Base-by-base conservation (phyloP, 2,888 invertebrate genomes). In the Scaptomyza reducta region DNA sequence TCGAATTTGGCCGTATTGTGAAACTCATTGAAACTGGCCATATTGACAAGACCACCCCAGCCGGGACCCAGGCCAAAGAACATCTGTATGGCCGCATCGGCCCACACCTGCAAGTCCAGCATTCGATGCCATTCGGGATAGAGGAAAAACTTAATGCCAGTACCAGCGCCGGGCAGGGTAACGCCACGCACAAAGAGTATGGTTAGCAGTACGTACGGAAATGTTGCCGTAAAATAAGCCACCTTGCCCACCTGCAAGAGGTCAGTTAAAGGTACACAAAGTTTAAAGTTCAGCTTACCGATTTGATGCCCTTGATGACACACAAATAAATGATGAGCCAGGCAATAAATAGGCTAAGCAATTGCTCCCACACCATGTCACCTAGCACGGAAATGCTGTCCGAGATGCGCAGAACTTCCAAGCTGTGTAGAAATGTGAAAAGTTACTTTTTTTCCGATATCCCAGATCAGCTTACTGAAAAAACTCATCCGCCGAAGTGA, bases 11-110 rank as follows among this genome's bases (percentile, higher is more conserved):
- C 95, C 79, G 95, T 95, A 87, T 96, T 96, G 69, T 94, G 93
- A 88, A 96, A 96, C 70, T 94, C 92, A 91, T 96, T 97, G 89
- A 95, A 97, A 89, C 97, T 97, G 33, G 96, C 95, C 95, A 96
- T 96, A 89, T 96, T 96, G 57, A 96, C 93, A 57, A 97, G 94
- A 7, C 96, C 96, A 42, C 97, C 97, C 95, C 96, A 96, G 6
- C 96, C 96, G 0, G 96, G 96, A 2, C 97, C 97, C 16, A 98
- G 94, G 0, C 97, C 97, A 90, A 95, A 98, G 92, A 98, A 97
- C 74, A 98, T 95, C 92, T 98, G 97, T n/a, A 97, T 95, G 0
- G 97, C 97, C 0, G 98, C 98, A 90, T 97, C 97, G 0, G 96
- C 95, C 98, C 98, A 98, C 5, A 97, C 96, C 92, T 95, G 94